phyloP scores from a whole-genome alignment of 2,113 vertebrate species.

The Scophthalmus maximus region DNA sequence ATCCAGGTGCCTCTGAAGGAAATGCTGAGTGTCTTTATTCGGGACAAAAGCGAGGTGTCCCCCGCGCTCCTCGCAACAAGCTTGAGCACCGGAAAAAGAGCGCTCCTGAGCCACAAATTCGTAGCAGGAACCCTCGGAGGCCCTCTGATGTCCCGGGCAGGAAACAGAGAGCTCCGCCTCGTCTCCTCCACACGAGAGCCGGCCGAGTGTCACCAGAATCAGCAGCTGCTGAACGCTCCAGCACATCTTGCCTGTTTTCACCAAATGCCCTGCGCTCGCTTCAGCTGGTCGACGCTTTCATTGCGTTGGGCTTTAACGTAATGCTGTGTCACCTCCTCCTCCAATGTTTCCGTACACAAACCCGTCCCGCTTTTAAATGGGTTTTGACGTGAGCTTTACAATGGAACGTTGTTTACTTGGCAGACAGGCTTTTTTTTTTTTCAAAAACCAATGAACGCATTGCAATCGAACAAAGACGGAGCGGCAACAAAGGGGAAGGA shows the following conservation, averaged over 20 bases:
- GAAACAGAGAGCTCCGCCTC: not conserved
- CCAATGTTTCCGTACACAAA: not conserved
- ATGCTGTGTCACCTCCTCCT: not conserved
- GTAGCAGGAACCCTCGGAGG: conserved; percentile 86
- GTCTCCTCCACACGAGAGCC: conserved; percentile 37
- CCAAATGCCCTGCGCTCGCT: not conserved
- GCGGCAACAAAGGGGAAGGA: conserved; percentile 35
- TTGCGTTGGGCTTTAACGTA: not conserved
- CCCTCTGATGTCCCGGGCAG: conserved; percentile 83
- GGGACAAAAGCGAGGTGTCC: conserved; percentile 89
- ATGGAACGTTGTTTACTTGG: conserved; percentile 40
- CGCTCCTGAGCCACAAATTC: conserved; percentile 83
- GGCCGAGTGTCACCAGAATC: conserved; percentile 52
- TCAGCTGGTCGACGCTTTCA: not conserved
- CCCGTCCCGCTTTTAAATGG: conserved; percentile 34
- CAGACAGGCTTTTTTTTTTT: conserved; percentile 43
- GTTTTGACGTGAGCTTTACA: conserved; percentile 20
- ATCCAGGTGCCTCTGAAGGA: conserved; percentile 85
- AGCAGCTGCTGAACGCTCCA: conserved; percentile 43
- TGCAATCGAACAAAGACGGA: conserved; percentile 28
- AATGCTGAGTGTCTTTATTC: conserved; percentile 86
- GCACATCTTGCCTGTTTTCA: conserved; percentile 44
- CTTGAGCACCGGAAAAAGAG: conserved; percentile 84
- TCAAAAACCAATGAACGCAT: conserved; percentile 27
- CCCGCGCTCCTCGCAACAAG: conserved; percentile 89